Evolutionary conservation across 2,113 vertebrate genomes (phyloP), one percentile per base, ranked within the genome.

Genomic region (Amazona guildingii): DNA sequence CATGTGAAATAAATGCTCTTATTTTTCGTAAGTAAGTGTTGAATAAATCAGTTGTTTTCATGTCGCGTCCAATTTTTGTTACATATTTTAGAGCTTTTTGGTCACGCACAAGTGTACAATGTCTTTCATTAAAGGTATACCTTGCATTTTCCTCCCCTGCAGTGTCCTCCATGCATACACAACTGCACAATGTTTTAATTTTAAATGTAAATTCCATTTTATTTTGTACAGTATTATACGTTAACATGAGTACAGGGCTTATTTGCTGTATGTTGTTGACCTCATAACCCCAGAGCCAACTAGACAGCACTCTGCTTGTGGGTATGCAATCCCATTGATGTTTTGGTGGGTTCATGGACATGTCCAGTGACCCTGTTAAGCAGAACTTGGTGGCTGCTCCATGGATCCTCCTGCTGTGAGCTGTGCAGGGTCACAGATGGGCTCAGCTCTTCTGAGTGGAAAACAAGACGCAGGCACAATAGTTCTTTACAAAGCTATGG

Each of bases 271-370:
- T 18, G 6, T 8, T 16, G 12, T 9, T 64, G 54, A 12, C 37
- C 10, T 18, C 31, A 13, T 5, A 86, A 73, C n/a, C n/a, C 33
- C 55, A 39, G 57, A 95, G 81, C 27, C 33, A 10, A 15, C 13
- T 9, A 6, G 39, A n/a, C 86, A 76, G n/a, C 64, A 17, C 48
- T 33, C n/a, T 61, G 19, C 55, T 75, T 37, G 6, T 21, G 68
- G 11, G 4, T 33, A 4, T 0, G 0, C 10, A 10, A 12, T n/a
- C 8, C 83, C 17, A 1, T 1, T 1, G 0, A 2, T 18, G 19
- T 17, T 76, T 12, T 19, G 1, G 16, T 7, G 72, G 7, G 51
- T 35, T 28, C 2, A 0, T 9, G 59, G 54, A 3, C 39, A 61
- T 75, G 33, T 44, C 31, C 7, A 1, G 18, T 9, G 63, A 8